These are phyloP conservation scores for Vicugna pacos DNA, from an alignment of 2,113 vertebrate species.

Conservation along the genomic window DNA sequence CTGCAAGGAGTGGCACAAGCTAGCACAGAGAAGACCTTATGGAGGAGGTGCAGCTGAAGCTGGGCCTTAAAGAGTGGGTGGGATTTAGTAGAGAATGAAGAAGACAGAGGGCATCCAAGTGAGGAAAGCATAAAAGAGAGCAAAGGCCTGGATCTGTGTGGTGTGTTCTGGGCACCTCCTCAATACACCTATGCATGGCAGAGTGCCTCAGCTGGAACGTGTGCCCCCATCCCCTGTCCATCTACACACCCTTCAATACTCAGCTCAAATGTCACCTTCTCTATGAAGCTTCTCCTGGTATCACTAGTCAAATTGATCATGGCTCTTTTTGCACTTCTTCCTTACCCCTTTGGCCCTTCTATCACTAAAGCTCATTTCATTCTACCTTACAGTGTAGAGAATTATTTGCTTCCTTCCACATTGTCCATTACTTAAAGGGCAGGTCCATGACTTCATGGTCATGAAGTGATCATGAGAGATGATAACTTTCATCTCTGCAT, in stretches of 20 bases:
- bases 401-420: not conserved
- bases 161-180: not conserved
- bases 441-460: not conserved
- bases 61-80: not conserved
- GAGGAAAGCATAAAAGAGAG: not conserved
- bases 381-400: not conserved
- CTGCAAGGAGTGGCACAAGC: not conserved
- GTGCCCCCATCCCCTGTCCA: not conserved
- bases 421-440: not conserved
- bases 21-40: not conserved
- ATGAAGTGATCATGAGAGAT: not conserved
- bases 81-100: not conserved
- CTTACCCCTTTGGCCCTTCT: not conserved
- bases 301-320: not conserved
- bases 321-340: not conserved
- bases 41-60: not conserved
- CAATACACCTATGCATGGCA: not conserved
- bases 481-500: not conserved
- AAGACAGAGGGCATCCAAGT: not conserved
- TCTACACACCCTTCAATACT: not conserved
- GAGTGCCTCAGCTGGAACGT: not conserved
- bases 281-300: not conserved
- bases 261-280: not conserved
- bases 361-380: slow-evolving; percentile 30
- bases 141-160: not conserved